Percentiles rank a stretch among this genome's conserved stretches.
phyloP scores from a whole-genome alignment of 1,140 invertebrate species.

The Drosophila baimaii region DNA sequence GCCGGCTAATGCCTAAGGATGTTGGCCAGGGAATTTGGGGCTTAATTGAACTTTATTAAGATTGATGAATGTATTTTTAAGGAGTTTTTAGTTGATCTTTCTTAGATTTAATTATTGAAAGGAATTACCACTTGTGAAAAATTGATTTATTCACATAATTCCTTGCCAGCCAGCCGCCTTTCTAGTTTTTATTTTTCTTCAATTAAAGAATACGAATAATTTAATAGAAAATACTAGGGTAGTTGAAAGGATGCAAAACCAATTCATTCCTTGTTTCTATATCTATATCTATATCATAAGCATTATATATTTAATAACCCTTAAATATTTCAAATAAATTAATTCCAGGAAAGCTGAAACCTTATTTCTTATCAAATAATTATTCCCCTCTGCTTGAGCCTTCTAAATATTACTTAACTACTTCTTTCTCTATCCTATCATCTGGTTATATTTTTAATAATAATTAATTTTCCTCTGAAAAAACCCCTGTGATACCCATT shows the following conservation, averaged over 20 bases:
- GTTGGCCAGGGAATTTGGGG: not conserved
- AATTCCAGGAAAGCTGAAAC: too few relatives aligned
- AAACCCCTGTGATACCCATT: not conserved
- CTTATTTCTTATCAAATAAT: too few relatives aligned
- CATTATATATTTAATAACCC: too few relatives aligned
- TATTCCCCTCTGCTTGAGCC: not conserved
- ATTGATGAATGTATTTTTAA: slow-evolving; percentile 3
- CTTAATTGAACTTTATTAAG: slow-evolving; percentile 8
- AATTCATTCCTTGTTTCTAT: too few relatives aligned
- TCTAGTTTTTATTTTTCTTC: not conserved
- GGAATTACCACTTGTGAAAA: not conserved
- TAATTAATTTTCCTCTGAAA: not conserved
- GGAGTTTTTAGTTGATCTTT: not conserved
- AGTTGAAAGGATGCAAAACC: too few relatives aligned
- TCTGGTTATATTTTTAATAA: not conserved
- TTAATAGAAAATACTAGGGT: too few relatives aligned
- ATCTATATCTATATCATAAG: too few relatives aligned
- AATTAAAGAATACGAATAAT: not conserved
- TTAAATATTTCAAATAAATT: too few relatives aligned
- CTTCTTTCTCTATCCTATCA: too few relatives aligned
- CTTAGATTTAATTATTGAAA: not conserved
- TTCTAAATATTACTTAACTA: not conserved
- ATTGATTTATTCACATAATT: not conserved
- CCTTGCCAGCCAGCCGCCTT: not conserved
- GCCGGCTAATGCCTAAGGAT: not conserved